Evolutionary conservation across 2,888 invertebrate genomes (phyloP).

Genomic region (Andrena praecox): DNA sequence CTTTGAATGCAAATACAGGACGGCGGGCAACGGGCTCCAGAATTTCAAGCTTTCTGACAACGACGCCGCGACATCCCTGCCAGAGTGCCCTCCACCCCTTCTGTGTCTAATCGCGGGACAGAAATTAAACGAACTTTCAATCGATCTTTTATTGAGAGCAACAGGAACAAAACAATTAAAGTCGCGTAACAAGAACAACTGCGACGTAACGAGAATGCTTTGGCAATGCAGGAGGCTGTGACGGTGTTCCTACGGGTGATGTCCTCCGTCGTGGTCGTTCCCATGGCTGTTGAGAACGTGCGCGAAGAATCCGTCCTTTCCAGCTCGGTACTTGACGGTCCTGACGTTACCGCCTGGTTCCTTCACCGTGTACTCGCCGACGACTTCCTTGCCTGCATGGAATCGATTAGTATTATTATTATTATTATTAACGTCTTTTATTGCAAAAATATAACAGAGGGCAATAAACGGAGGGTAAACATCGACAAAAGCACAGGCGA

Average conservation of each 20-base stretch:
- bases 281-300: conserved; percentile 82
- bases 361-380: conserved; percentile 89
- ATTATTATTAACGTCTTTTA: too few species aligned
- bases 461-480: too few species aligned
- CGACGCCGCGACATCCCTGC: too few species aligned
- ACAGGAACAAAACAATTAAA: conserved; percentile 26
- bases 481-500: too few species aligned
- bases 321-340: conserved; percentile 89
- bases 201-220: conserved; percentile 45
- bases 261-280: conserved; percentile 60
- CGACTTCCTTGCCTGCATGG: conserved; percentile 88
- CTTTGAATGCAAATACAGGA: too few species aligned
- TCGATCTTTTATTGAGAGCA: conserved; percentile 11
- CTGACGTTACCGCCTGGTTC: conserved; percentile 89
- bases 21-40: too few species aligned
- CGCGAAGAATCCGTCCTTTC: conserved; percentile 88
- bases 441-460: too few species aligned
- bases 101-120: too few species aligned
- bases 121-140: neutral
- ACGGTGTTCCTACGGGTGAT: conserved; percentile 27
- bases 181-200: conserved; percentile 40
- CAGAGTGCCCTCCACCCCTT: too few species aligned
- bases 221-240: neutral
- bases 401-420: too few species aligned
- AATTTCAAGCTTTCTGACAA: too few species aligned